A percentile compares a stretch with the other conserved stretches of the same genome.
Evolutionary conservation across 2,113 vertebrate species (phyloP).

Genomic region (Halcyon malimbica): DNA sequence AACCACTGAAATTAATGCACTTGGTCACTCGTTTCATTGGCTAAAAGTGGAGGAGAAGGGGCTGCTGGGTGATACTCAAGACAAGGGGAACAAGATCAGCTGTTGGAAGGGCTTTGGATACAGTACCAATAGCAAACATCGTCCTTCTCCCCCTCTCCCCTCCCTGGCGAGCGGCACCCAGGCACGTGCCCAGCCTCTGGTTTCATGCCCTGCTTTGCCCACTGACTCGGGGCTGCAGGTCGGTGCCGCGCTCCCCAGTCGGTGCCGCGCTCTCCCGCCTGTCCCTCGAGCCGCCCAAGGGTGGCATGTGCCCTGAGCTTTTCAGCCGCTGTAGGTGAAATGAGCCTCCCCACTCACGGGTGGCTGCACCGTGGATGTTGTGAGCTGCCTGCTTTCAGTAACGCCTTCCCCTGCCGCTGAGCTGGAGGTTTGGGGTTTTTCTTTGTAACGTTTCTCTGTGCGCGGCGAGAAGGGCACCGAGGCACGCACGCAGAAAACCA

Average conservation of each 20-base stretch:
- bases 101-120: not conserved
- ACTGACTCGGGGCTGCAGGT: not conserved
- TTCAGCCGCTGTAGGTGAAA: accelerated
- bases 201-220: not conserved
- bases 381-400: not conserved
- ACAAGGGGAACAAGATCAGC: not conserved
- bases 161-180: not conserved
- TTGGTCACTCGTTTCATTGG: not conserved
- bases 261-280: not conserved
- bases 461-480: not conserved
- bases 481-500: not conserved
- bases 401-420: not conserved
- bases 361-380: not conserved
- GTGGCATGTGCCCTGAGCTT: not conserved
- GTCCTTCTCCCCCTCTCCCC: not conserved
- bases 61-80: not conserved
- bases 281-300: not conserved
- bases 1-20: not conserved
- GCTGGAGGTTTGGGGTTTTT: not conserved
- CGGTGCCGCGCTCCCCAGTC: not conserved
- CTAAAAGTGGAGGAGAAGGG: not conserved
- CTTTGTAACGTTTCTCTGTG: not conserved
- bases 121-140: not conserved
- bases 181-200: not conserved
- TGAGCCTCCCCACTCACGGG: accelerated